Evolutionary conservation across 2,888 invertebrate species (phyloP).

Genomic region (Drosophila prolongata): DNA sequence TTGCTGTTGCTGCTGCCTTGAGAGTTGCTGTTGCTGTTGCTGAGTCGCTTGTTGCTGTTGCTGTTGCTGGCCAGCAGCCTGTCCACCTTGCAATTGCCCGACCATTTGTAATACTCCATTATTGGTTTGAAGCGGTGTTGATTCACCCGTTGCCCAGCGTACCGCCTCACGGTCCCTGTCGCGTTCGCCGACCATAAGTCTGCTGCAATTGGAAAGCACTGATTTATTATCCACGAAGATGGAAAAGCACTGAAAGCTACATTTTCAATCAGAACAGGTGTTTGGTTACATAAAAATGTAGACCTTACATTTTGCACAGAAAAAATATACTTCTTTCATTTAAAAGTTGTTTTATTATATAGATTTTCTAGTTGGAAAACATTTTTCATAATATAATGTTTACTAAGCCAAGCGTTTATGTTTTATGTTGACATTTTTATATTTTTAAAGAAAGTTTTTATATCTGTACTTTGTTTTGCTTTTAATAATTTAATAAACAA

Average conservation of each 20-base stretch:
- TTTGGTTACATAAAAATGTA: too few species aligned
- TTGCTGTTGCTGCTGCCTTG: slow-evolving; percentile 43
- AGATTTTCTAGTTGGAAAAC: too few species aligned
- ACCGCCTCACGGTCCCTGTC: slow-evolving; percentile 85
- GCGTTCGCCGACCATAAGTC: slow-evolving; percentile 85
- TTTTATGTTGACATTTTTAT: too few species aligned
- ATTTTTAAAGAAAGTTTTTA: too few species aligned
- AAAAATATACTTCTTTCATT: too few species aligned
- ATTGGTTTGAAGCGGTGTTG: slow-evolving; percentile 85
- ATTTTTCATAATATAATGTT: too few species aligned
- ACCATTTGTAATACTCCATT: slow-evolving; percentile 85
- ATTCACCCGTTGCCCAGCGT: slow-evolving; percentile 85
- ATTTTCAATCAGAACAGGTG: too few species aligned
- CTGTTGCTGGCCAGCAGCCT: slow-evolving; percentile 83
- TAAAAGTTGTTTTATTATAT: too few species aligned
- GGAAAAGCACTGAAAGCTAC: background rate
- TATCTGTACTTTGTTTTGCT: too few species aligned
- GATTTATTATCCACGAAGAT: slow-evolving; percentile 3
- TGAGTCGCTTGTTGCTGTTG: slow-evolving; percentile 72
- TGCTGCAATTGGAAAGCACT: slow-evolving; percentile 64
- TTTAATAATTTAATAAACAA: too few species aligned
- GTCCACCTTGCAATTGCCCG: slow-evolving; percentile 84
- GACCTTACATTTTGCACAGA: too few species aligned
- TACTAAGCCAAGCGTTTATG: too few species aligned
- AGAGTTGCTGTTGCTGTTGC: slow-evolving; percentile 48